Evolutionary conservation across 2,888 invertebrate species (phyloP).

Genomic region (Mythimna loreyi): DNA sequence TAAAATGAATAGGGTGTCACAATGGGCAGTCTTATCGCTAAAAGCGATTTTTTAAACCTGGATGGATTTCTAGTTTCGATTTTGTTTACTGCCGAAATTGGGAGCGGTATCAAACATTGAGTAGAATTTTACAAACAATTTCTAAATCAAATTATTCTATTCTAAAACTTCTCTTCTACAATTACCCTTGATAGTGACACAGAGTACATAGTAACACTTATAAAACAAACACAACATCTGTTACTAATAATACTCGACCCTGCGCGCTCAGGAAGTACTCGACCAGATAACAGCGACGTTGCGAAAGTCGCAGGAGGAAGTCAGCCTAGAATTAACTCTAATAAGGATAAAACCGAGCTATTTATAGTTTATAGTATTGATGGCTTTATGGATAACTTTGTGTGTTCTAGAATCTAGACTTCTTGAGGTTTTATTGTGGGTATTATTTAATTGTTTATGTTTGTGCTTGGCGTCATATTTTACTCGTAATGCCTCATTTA

Average conservation of each 20-base stretch:
- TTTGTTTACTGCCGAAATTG: too few relatives aligned
- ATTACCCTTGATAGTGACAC: slow-evolving; percentile 33
- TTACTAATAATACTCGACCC: slow-evolving; percentile 57
- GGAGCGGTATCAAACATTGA: too few relatives aligned
- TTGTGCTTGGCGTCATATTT: slow-evolving; percentile 1
- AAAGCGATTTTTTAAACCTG: too few relatives aligned
- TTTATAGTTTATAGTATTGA: slow-evolving; percentile 57
- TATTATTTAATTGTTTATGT: neutral
- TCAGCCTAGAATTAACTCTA: slow-evolving; percentile 46
- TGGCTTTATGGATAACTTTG: slow-evolving; percentile 19
- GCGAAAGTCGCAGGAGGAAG: slow-evolving; percentile 57
- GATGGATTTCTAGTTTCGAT: too few relatives aligned
- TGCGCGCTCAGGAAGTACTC: slow-evolving; percentile 55
- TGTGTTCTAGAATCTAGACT: neutral
- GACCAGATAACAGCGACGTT: slow-evolving; percentile 51
- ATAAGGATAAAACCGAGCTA: slow-evolving; percentile 46
- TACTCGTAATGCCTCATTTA: neutral
- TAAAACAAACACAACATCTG: slow-evolving; percentile 59
- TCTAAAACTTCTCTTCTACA: neutral
- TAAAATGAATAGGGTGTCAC: too few relatives aligned
- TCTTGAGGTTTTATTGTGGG: slow-evolving; percentile 18
- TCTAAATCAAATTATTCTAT: neutral
- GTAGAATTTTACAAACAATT: too few relatives aligned
- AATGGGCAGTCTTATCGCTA: too few relatives aligned
- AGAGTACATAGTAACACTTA: slow-evolving; percentile 41